Conservation (phyloP, 2,797 vertebrate genomes). For the Pseudotriccus pelzelni region DNA sequence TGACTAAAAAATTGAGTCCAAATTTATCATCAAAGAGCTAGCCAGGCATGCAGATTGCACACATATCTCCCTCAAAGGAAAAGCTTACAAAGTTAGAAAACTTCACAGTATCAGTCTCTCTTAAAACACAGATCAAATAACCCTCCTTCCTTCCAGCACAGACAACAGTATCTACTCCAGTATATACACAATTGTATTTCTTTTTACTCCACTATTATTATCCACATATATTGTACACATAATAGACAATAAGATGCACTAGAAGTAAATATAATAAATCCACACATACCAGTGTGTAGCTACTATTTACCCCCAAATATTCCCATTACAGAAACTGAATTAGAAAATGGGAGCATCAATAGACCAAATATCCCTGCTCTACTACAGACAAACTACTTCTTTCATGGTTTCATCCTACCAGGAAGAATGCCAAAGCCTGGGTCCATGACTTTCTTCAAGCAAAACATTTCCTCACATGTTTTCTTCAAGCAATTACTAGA, state of each 20-base stretch:
- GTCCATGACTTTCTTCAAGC: background rate
- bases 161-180: constrained; percentile 13
- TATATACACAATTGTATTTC: background rate
- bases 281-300: background rate
- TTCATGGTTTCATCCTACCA: background rate
- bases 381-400: background rate
- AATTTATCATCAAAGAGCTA: constrained; percentile 64
- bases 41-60: constrained; percentile 47
- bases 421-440: background rate
- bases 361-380: background rate
- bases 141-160: constrained; percentile 34
- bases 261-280: background rate
- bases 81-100: constrained; percentile 63
- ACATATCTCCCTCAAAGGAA: constrained; percentile 66
- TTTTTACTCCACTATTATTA: constrained; percentile 13
- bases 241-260: background rate
- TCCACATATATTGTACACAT: background rate
- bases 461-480: background rate
- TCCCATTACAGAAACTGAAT: background rate
- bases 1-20: constrained; percentile 34
- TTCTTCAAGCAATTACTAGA: constrained; percentile 9
- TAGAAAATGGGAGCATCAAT: background rate
- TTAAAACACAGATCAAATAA: constrained; percentile 58
- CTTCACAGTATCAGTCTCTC: constrained; percentile 32
- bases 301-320: background rate